Conservation (phyloP, 2,113 vertebrate species). For the Proterorhinus semilunaris region DNA sequence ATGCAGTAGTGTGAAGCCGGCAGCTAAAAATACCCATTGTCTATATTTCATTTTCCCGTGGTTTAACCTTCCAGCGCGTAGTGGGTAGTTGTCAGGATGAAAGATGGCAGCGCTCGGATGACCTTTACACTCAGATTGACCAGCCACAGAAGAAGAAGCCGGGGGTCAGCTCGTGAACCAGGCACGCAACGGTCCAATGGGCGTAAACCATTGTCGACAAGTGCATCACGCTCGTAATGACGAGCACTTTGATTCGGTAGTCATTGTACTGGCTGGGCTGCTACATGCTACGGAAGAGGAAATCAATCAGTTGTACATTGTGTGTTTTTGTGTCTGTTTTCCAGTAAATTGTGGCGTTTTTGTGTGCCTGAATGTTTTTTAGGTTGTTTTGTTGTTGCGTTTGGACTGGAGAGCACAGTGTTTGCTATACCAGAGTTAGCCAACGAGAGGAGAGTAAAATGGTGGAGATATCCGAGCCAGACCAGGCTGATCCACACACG, state of each 20-base stretch:
- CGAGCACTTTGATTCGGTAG: not conserved
- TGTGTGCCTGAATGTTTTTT: too few species aligned
- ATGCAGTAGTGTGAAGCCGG: not conserved
- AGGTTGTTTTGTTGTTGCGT: too few species aligned
- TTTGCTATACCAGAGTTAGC: too few species aligned
- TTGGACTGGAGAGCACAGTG: too few species aligned
- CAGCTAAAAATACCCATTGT: not conserved
- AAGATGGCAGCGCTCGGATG: constrained; percentile 34
- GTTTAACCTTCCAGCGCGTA: constrained; percentile 17
- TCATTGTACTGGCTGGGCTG: not conserved
- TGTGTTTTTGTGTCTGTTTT: too few species aligned
- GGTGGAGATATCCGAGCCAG: too few species aligned
- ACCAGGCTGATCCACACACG: too few species aligned
- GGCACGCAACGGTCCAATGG: not conserved
- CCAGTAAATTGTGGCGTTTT: too few species aligned
- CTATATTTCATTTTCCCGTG: not conserved
- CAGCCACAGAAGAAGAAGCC: constrained; percentile 21
- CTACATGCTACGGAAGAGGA: not conserved
- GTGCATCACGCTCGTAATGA: not conserved
- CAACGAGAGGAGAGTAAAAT: too few species aligned
- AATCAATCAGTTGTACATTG: not conserved
- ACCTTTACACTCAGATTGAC: constrained; percentile 34
- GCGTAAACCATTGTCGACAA: constrained; percentile 8
- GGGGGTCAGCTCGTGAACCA: not conserved
- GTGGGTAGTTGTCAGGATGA: constrained; percentile 43